Evolutionary conservation across 2,113 vertebrate species (phyloP).

Genomic region (Lampris megalopsis): DNA sequence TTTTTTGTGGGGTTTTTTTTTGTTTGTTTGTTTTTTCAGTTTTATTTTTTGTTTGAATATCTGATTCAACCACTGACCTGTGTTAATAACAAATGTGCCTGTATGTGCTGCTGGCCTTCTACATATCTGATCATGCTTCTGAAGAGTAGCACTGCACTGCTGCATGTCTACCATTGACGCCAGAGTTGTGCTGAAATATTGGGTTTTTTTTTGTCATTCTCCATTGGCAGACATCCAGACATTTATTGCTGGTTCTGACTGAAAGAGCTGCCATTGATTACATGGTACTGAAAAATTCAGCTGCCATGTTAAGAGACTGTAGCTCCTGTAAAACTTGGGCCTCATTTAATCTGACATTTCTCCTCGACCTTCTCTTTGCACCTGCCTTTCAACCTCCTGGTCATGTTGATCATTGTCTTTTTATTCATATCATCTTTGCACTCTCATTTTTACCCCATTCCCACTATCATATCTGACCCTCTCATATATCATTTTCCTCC

Average conservation of each 20-base stretch:
- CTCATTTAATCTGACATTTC: not conserved
- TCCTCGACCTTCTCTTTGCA: not conserved
- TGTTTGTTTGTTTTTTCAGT: not conserved
- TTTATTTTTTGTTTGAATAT: not conserved
- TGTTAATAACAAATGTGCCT: not conserved
- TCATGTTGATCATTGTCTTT: not conserved
- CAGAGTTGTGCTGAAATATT: conserved; percentile 25
- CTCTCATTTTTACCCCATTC: not conserved
- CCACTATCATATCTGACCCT: not conserved
- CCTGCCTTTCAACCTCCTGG: not conserved
- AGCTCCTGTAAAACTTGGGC: not conserved
- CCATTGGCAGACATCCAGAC: conserved; percentile 27
- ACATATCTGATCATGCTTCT: conserved; percentile 4
- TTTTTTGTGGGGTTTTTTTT: conserved; percentile 1
- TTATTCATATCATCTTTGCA: not conserved
- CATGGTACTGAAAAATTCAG: conserved; percentile 12
- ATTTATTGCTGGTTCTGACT: conserved; percentile 22
- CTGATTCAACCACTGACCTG: not conserved
- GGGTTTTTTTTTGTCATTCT: not conserved
- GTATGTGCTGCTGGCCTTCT: not conserved
- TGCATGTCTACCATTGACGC: conserved; percentile 1
- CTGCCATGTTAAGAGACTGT: not conserved
- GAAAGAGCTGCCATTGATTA: conserved; percentile 32
- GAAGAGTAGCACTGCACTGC: conserved; percentile 8
- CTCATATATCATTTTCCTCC: conserved; percentile 1